Evolutionary conservation across 2,113 vertebrate species (phyloP), one percentile per base, ranked within the genome.

Genomic region (Thomomys bottae): DNA sequence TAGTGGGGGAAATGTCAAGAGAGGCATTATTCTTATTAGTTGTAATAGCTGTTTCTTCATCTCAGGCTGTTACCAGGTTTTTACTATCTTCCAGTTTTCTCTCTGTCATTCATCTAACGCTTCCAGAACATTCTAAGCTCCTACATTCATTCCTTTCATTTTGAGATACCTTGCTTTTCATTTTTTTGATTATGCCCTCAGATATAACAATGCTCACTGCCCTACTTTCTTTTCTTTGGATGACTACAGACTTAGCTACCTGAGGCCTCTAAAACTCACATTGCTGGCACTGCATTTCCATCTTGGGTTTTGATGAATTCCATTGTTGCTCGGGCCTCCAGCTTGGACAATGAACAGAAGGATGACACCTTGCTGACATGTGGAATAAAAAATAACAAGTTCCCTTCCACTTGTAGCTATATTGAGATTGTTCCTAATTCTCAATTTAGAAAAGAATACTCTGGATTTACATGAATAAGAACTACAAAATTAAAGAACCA

Each of bases 361-460:
- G 34, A 88, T 17, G 32, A 61, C 38, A 26, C 9, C 12, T 70
- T 32, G 3, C 30, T 64, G 54, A 93, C 38, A 21, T 76, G 24
- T 86, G 66, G 84, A 61, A 70, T 9, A 64, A 30, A 42, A 36
- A 77, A 63, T 64, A 84, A 36, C 28, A 20, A 1, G 11, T 34
- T 82, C 12, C 28, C 49, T 67, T 92, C n/a, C 83, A 32, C 21
- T 76, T 70, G 77, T 40, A 73, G 10, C 42, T 61, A 10, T 66
- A 11, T 1, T 91, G 68, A 40, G 70, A 66, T 49, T 63, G 90
- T 54, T 11, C n/a, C 66, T 9, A 45, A 71, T 86, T 84, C 49
- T 79, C 76, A 90, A 72, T 77, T 87, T 89, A 92, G 42, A 95
- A 45, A 26, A 76, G 24, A 86, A 54, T n/a, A 49, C 1, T 66